Conservation (phyloP, 2,113 vertebrate genomes). For the Pholis gunnellus region DNA sequence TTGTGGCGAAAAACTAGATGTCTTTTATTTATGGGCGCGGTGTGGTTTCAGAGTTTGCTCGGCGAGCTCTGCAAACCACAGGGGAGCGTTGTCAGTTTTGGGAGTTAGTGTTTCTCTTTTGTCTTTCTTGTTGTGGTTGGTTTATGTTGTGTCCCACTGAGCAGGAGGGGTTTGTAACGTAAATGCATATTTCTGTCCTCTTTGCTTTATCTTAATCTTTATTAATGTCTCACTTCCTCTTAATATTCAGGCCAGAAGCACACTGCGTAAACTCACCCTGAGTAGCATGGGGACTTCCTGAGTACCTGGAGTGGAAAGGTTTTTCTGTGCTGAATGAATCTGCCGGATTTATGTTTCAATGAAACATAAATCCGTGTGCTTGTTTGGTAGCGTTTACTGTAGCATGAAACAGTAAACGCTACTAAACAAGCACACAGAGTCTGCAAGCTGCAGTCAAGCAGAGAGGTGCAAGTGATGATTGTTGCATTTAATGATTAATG, state of each 20-base stretch:
- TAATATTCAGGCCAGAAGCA: slow-evolving; percentile 32
- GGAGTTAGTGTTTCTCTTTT: slow-evolving; percentile 1
- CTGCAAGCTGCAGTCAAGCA: background rate
- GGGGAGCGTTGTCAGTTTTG: background rate
- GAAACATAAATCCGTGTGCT: too few species aligned
- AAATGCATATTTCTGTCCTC: slow-evolving; percentile 10
- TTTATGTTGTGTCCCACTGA: slow-evolving; percentile 15
- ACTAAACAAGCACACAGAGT: slow-evolving; percentile 6
- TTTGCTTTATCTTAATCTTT: slow-evolving; percentile 20
- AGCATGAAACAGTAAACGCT: background rate
- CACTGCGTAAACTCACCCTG: slow-evolving; percentile 33
- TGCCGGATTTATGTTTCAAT: slow-evolving; percentile 1
- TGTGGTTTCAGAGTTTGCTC: slow-evolving; percentile 10
- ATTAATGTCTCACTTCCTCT: slow-evolving; percentile 35
- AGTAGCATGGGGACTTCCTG: slow-evolving; percentile 18
- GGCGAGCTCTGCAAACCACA: slow-evolving; percentile 1
- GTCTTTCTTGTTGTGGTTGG: slow-evolving; percentile 7
- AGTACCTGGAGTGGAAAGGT: slow-evolving; percentile 21
- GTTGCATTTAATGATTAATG: background rate
- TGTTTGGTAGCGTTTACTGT: too few species aligned
- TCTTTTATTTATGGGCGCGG: slow-evolving; percentile 34
- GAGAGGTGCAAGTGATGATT: background rate
- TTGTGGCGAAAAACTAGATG: background rate
- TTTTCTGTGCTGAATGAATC: slow-evolving; percentile 36
- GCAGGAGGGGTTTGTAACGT: background rate